Base-by-base conservation (phyloP, 2,113 vertebrate genomes). In the Psephotus haematonotus region DNA sequence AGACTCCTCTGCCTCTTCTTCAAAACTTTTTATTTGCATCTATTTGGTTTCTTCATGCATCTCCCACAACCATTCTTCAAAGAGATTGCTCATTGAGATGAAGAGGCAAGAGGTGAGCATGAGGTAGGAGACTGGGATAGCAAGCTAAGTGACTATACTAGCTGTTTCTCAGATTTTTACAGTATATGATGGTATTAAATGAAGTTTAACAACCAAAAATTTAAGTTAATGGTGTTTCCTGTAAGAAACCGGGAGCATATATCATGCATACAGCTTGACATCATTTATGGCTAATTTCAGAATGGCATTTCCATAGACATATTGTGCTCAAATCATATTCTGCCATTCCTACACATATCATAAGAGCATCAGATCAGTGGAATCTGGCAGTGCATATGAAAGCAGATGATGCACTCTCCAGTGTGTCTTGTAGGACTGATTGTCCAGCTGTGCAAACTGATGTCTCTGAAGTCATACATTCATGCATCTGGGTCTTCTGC, bases 171-270 rank as follows among this genome's bases (percentile, higher is more conserved):
- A 50, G 49, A 35, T 82, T 93, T 86, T 80, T 80, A 41, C 37
- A 67, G 41, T 43, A 41, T 76, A 33, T 6, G 11, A 46, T 90
- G 59, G 14, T 67, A 49, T 28, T 86, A 91, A 80, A 86, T 80
- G 63, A 83, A 88, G 49, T 90, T 93, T 86, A 88, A 72, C 71
- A 77, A 86, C 57, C 79, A 82, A 86, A 94, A 90, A 70, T 93
- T 79, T 88, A 93, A 92, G 41, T 57, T 93, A 77, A 82, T 93
- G 33, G 7, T 92, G 67, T 83, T 95, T 96, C 50, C 63, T 92
- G 49, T 74, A 80, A 65, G 85, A 94, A 86, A 85, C 17, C 0
- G 0, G 29, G 84, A 87, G 20, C 50, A 39, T 60, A 47, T 82
- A 85, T 93, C 82, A 62, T 62, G 35, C 65, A n/a, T 80, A 69